Evolutionary conservation across 2,888 invertebrate genomes (phyloP), one percentile per base, ranked within the genome.

Genomic region (Clunio marinus): DNA sequence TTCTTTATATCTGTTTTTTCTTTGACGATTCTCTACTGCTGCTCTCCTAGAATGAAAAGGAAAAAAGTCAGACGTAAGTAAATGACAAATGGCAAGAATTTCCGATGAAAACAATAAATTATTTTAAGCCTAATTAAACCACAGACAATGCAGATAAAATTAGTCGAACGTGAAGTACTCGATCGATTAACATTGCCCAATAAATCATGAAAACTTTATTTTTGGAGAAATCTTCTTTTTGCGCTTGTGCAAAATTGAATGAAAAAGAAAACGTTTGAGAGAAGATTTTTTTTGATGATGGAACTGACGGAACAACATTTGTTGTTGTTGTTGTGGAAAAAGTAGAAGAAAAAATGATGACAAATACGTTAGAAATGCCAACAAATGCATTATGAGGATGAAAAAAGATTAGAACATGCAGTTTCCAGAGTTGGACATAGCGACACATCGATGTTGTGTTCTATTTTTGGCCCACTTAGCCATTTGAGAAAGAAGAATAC

Each of bases 221-320:
- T 55, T 55, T 55, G 55, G 55, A 55, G 17, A 55, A 35, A 59
- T 59, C 17, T 35, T 20, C 24, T 10, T 7, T 28, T 10, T 22
- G 63, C 46, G 63, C 63, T 37, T 65, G 63, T 46, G 63, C 63
- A 37, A 65, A 65, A 45, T 65, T 65, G 63, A n/a, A n/a, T n/a
- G n/a, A 65, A 65, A 65, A n/a, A 10, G 55, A 59, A 59, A 59
- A 59, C 0, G 3, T 7, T 7, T 13, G 41, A n/a, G n/a, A 4
- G 41, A 41, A 15, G 41, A 41, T 13, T 41, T 7, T 41, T 41
- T n/a, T n/a, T n/a, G n/a, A n/a, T n/a, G n/a, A n/a, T n/a, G n/a
- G n/a, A n/a, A n/a, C n/a, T n/a, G n/a, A n/a, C n/a, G n/a, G n/a
- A n/a, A n/a, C n/a, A n/a, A n/a, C n/a, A n/a, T n/a, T 41, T 41